Evolutionary conservation across 2,888 invertebrate species (phyloP).

Genomic region (Stegana nigrithorax): DNA sequence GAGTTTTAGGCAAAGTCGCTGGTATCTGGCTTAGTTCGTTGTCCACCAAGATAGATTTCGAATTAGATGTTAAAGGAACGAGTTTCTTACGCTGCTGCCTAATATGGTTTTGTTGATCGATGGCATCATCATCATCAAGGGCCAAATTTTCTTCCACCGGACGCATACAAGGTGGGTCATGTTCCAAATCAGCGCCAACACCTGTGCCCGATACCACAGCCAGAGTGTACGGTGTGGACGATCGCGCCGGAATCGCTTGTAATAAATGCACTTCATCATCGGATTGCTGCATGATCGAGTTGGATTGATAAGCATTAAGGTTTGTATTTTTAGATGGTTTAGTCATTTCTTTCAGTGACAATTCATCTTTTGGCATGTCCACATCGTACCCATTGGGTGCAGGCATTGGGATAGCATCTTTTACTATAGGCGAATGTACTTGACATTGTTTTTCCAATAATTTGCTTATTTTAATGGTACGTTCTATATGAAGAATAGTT

Average conservation of each 20-base stretch:
- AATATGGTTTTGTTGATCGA: background rate
- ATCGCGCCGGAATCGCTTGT: conserved; percentile 59
- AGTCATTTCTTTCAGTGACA: background rate
- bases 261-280: conserved; percentile 58
- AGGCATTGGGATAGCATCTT: conserved; percentile 51
- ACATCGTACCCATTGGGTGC: conserved; percentile 22
- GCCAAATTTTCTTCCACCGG: conserved; percentile 49
- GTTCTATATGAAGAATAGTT: conserved; percentile 37
- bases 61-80: too few species aligned
- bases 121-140: background rate
- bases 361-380: background rate
- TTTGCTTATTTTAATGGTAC: conserved; percentile 41
- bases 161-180: conserved; percentile 44
- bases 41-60: conserved; percentile 20
- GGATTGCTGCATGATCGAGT: conserved; percentile 15
- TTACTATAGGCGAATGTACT: conserved; percentile 35
- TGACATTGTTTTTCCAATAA: conserved; percentile 40
- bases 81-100: too few species aligned
- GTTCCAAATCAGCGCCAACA: conserved; percentile 54
- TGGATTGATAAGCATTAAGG: background rate
- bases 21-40: background rate
- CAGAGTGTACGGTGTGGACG: conserved; percentile 62
- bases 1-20: conserved; percentile 15
- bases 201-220: conserved; percentile 53
- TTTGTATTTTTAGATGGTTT: too few species aligned